Conservation (phyloP, 1,140 invertebrate species). For the Caenorhabditis brenneri region DNA sequence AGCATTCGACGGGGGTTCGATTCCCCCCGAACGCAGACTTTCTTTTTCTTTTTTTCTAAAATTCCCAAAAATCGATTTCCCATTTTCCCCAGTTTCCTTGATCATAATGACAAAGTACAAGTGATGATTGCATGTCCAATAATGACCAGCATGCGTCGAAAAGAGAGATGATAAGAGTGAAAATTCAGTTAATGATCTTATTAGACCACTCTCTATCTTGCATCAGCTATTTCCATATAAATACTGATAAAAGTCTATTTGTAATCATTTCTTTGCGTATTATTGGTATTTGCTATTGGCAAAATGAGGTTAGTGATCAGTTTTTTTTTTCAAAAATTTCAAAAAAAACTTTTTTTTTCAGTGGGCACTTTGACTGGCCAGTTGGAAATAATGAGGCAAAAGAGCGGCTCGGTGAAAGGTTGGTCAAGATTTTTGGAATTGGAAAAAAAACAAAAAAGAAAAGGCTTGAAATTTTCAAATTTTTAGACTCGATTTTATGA, state of each 20-base stretch:
- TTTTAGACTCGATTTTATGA: neutral
- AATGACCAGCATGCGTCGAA: no score
- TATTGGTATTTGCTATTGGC: neutral
- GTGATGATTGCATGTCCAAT: no score
- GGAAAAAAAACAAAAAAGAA: neutral
- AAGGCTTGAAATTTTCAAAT: neutral
- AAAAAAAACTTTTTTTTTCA: no score
- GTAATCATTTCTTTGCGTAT: no score
- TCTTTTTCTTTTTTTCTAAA: neutral
- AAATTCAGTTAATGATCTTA: no score
- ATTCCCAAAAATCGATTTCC: neutral
- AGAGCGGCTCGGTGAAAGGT: neutral
- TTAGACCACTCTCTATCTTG: no score
- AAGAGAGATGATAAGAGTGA: no score
- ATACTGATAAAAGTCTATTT: no score
- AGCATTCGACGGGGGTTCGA: slow-evolving; percentile 58
- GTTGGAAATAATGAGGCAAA: neutral
- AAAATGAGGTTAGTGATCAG: neutral
- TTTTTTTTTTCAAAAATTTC: slow-evolving; percentile 13
- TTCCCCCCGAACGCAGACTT: slow-evolving; percentile 52
- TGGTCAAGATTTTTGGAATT: no score
- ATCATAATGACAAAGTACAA: no score
- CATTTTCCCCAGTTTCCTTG: neutral
- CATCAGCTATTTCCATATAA: no score
- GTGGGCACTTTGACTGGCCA: neutral